Base-by-base conservation (phyloP, 1,140 invertebrate species). In the Papilio polyxenes region DNA sequence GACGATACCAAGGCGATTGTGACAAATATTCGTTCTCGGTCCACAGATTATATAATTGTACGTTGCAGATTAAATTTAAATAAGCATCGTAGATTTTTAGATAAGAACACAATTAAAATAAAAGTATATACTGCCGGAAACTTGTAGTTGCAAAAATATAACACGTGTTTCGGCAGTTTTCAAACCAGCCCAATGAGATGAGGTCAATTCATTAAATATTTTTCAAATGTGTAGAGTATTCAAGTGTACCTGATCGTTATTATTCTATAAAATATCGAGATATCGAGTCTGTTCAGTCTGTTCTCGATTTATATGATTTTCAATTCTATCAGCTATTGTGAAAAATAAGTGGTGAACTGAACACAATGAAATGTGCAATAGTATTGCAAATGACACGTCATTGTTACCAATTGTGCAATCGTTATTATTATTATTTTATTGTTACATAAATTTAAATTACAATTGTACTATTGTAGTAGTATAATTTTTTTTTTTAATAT, bases 241-340 rank as follows among this genome's bases (percentile, higher is more conserved):
- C 0, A 31, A 31, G 23, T 31, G 0, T 31, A 31, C 23, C 23
- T 31, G 23, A 31, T 31, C 23, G 23, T 31, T 31, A 31, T 31
- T 1, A 31, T 31, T 31, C 2, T 31, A 31, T 31, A 31, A 0
- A 31, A 31, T 31, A 31, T 31, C 23, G 23, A 31, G 23, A 31
- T 31, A 31, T 31, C 15, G 53, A 17, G 17, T 56, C 1, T 56
- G 15, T 56, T 56, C 53, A 10, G 7, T 56, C 15, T 17, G 53
- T 75, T 44, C 3, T 20, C 20, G 15, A 20, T 49, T 77, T 51
- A 51, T 77, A 77, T 56, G 48, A 77, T 11, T 49, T 53, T 49
- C 75, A 53, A 77, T 77, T 77, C 48, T 77, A 76, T 76, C 17
- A 51, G 75, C 44, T 49, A 77, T 77, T 77, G 75, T 56, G 44